Evolutionary conservation across 2,888 invertebrate species (phyloP), one percentile per base, ranked within the genome.

Genomic region (Lottia scabra): DNA sequence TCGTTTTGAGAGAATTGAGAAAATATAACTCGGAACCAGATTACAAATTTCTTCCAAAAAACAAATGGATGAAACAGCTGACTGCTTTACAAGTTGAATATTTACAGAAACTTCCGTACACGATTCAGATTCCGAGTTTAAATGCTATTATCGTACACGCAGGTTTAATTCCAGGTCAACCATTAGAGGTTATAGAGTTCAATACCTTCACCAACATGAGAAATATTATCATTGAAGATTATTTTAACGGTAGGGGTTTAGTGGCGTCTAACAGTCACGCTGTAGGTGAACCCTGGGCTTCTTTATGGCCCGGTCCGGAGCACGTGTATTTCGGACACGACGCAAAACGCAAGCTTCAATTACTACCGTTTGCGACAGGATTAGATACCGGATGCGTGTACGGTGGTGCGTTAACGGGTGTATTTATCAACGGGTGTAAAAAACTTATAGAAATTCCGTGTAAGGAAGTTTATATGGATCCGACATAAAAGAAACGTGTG

Each of bases 241-340:
- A 62, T 15, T 67, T 77, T 45, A 45, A 48, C n/a, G 70, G 65
- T 15, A 67, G 72, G 6, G 81, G 77, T 8, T 65, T 83, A 8
- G 66, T 70, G 16, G 81, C 80, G 1, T 70, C 77, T 15, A 84
- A 81, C 45, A 71, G 78, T 30, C 68, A 68, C 0, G 78, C 80
- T 27, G 72, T 75, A 43, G 89, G 89, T 1, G 78, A 81, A 13
- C 80, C 86, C 0, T 90, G 90, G 90, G 84, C 84, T 6, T 75
- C 82, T 2, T 27, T 81, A 15, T 90, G 89, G 89, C 68, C 69
- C 4, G 90, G 90, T 2, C 89, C 89, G 4, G 75, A 86, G 65
- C 89, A 90, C 78, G 86, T 90, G 12, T 89, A 89, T 77, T 90
- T 88, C 75, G 90, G 90, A 44, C 90, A 90, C 69, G 89, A 89